Evolutionary conservation across 2,888 invertebrate species (phyloP).

Genomic region (Eupithecia subumbrata): DNA sequence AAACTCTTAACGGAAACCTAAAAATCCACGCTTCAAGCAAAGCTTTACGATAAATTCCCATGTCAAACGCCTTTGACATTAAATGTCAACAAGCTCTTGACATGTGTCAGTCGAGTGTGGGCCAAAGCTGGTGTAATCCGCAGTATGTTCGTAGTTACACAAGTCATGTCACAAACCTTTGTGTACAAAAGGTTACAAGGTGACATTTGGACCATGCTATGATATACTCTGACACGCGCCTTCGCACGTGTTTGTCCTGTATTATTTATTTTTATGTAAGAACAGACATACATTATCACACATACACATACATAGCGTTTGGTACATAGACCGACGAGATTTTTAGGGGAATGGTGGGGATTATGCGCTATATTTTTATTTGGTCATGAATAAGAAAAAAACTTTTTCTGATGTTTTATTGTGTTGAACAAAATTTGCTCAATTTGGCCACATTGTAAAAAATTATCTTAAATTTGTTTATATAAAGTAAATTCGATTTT

Average conservation of each 20-base stretch:
- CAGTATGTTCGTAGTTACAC: neutral
- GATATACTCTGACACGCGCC: neutral
- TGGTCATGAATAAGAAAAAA: too few species aligned
- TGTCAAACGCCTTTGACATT: neutral
- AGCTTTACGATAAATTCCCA: neutral
- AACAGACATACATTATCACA: too few species aligned
- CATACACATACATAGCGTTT: too few species aligned
- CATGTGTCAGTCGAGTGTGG: neutral
- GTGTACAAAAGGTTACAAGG: slow-evolving; percentile 5
- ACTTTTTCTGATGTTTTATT: too few species aligned
- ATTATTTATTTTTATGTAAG: neutral
- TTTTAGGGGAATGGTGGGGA: too few species aligned
- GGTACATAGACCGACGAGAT: too few species aligned
- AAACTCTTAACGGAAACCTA: neutral
- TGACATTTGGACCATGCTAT: slow-evolving; percentile 1
- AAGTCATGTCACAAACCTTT: slow-evolving; percentile 2
- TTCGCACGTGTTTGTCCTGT: neutral
- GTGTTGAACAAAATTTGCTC: too few species aligned
- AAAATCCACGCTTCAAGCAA: neutral
- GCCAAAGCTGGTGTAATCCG: slow-evolving; percentile 1
- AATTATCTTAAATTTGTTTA: too few species aligned
- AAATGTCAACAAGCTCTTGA: slow-evolving; percentile 4
- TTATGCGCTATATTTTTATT: too few species aligned
- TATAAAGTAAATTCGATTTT: too few species aligned
- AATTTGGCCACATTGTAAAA: too few species aligned